Percentiles rank a stretch among this genome's conserved stretches.
phyloP scores from a whole-genome alignment of 2,113 vertebrate genomes.

The Eleginops maclovinus region DNA sequence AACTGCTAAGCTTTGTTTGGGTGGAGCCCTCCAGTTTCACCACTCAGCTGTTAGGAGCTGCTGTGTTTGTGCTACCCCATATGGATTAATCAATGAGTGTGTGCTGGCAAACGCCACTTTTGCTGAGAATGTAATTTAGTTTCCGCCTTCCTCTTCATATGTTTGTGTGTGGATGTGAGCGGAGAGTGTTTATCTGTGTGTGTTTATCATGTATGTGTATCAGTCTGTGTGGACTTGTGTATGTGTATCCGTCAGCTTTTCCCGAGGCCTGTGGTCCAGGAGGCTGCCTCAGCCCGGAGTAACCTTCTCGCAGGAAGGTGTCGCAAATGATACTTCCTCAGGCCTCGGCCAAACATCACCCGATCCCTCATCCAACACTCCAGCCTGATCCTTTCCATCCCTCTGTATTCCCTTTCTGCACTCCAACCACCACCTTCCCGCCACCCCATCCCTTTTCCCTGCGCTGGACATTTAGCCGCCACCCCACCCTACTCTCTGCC shows the following conservation, averaged over 20 bases:
- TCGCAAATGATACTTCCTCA: slow-evolving; percentile 85
- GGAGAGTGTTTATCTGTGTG: slow-evolving; percentile 10
- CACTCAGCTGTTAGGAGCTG: slow-evolving; percentile 68
- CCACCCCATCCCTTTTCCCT: slow-evolving; percentile 28
- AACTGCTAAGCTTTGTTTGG: slow-evolving; percentile 78
- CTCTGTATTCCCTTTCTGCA: slow-evolving; percentile 55
- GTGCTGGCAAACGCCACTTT: slow-evolving; percentile 32
- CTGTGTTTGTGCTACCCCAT: slow-evolving; percentile 62
- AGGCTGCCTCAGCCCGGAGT: slow-evolving; percentile 64
- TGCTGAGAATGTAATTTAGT: slow-evolving; percentile 41
- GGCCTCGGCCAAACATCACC: slow-evolving; percentile 79
- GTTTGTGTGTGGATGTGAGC: slow-evolving; percentile 43
- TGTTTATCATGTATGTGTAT: slow-evolving; percentile 11
- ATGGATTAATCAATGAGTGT: slow-evolving; percentile 70
- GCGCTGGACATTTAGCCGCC: slow-evolving; percentile 56
- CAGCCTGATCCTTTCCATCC: slow-evolving; percentile 66
- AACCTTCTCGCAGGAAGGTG: slow-evolving; percentile 82
- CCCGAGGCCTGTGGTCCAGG: slow-evolving; percentile 61
- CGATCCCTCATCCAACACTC: slow-evolving; percentile 72
- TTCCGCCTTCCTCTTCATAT: slow-evolving; percentile 32
- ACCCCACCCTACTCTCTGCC: slow-evolving; percentile 45
- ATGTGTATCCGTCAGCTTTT: slow-evolving; percentile 63
- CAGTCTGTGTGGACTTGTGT: slow-evolving; percentile 15
- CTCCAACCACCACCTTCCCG: slow-evolving; percentile 34
- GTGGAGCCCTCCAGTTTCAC: slow-evolving; percentile 64